A percentile compares a stretch with the other conserved stretches of the same genome.
phyloP scores from a whole-genome alignment of 1,140 invertebrate species.

The Cotesia chilonis region DNA sequence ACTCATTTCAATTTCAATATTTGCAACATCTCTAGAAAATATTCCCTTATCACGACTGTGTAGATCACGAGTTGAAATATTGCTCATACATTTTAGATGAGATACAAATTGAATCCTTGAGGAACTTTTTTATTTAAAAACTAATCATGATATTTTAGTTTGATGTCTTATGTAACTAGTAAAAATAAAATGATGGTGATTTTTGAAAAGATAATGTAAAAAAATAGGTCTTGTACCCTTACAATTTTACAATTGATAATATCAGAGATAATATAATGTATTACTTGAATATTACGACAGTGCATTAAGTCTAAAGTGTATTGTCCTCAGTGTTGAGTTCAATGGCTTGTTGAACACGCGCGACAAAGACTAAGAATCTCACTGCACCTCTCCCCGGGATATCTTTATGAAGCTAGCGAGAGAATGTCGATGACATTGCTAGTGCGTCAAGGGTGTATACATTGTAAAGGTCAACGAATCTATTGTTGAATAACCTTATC shows the following conservation, averaged over 20 bases:
- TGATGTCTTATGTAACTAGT: too few relatives aligned
- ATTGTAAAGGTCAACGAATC: constrained; percentile 33
- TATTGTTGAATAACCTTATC: constrained; percentile 30
- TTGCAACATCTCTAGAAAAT: too few relatives aligned
- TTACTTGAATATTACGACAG: not conserved
- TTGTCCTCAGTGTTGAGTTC: constrained; percentile 28
- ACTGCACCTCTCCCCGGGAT: constrained; percentile 24
- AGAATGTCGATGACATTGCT: constrained; percentile 27
- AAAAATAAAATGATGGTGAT: not conserved
- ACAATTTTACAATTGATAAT: too few relatives aligned
- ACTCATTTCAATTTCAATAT: too few relatives aligned
- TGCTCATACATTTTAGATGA: too few relatives aligned
- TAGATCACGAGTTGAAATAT: too few relatives aligned
- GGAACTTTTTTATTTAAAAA: too few relatives aligned
- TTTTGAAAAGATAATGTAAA: constrained; percentile 6
- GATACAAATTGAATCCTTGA: too few relatives aligned
- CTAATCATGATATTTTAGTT: too few relatives aligned
- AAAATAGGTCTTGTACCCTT: too few relatives aligned
- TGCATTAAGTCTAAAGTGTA: constrained; percentile 21
- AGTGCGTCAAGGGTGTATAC: constrained; percentile 19
- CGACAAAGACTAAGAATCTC: constrained; percentile 32
- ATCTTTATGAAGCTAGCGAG: constrained; percentile 26
- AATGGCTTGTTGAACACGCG: constrained; percentile 29
- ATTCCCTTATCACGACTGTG: too few relatives aligned
- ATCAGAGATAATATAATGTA: too few relatives aligned